phyloP scores from a whole-genome alignment of 2,113 vertebrate species.

The Nanorana parkeri region DNA sequence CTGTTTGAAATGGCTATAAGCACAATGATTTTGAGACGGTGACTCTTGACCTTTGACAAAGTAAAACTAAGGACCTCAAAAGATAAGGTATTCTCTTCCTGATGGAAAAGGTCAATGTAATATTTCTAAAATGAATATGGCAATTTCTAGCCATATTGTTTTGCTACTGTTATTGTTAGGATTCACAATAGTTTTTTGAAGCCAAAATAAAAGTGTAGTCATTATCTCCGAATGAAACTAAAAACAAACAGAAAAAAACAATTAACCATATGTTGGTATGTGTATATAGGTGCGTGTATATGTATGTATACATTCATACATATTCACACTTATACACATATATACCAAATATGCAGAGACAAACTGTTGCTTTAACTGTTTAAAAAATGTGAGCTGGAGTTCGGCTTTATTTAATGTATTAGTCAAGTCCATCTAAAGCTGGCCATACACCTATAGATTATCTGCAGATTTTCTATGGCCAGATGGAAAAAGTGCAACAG shows the following conservation, averaged over 20 bases:
- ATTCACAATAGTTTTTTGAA: not conserved
- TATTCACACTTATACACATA: too few species aligned
- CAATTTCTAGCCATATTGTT: constrained; percentile 46
- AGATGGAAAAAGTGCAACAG: too few species aligned
- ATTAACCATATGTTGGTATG: constrained; percentile 2
- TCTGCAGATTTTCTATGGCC: too few species aligned
- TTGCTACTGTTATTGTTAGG: constrained; percentile 15
- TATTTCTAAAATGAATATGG: constrained; percentile 39
- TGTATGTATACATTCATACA: too few species aligned
- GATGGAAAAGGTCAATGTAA: constrained; percentile 56
- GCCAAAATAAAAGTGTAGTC: not conserved
- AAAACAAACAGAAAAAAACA: not conserved
- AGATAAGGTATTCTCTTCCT: constrained; percentile 51
- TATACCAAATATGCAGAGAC: too few species aligned
- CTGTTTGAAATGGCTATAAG: constrained; percentile 60
- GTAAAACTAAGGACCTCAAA: constrained; percentile 55
- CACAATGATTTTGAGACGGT: constrained; percentile 58
- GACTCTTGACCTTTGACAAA: constrained; percentile 63
- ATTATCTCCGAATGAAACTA: not conserved
- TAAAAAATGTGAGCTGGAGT: too few species aligned
- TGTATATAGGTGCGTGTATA: too few species aligned
- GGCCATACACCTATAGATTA: too few species aligned
- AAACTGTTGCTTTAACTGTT: too few species aligned
- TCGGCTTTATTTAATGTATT: too few species aligned
- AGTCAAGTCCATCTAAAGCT: too few species aligned